Evolutionary conservation across 2,797 vertebrate genomes (phyloP), one percentile per base, ranked within the genome.

Genomic region (Lepus oiostolus): DNA sequence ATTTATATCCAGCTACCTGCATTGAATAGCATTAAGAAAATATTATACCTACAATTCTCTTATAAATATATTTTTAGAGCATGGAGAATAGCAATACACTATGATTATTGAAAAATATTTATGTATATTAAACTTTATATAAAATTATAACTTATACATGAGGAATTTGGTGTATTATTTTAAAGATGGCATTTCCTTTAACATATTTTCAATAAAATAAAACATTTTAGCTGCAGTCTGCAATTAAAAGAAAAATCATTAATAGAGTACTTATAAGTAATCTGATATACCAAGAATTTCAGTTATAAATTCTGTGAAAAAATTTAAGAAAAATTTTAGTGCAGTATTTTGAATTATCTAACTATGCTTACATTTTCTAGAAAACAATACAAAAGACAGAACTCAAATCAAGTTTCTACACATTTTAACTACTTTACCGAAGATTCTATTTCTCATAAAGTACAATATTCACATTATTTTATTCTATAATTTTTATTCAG

Each of bases 11-110:
- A 92, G 10, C 12, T 26, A 96, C 19, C 28, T 94, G 22, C n/a
- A 96, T 72, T 87, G 84, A 67, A 7, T 60, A 95, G 11, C 3
- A 85, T 28, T 95, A 77, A 86, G 63, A 10, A 80, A 91, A 79
- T 42, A 67, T 87, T 80, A 67, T 47, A 62, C 8, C 17, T 35
- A 52, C 1, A 54, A 35, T 75, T 77, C 52, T 10, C 88, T 86
- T 74, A 58, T 89, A 92, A 90, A 74, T 87, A 54, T 24, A 94
- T 32, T 32, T 71, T 79, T 81, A 7, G 35, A 85, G 6, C 0
- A 13, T 68, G 1, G 14, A 1, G 5, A 50, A 81, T 65, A 10
- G 54, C 24, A 67, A 26, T 28, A 50, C 74, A 63, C 16, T 63
- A 65, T 35, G 35, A 35, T 17, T 92, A 16, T 79, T 70, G 74